Percentiles rank a stretch among this genome's conserved stretches.
Conservation (phyloP, 2,797 vertebrate species). For the Pipistrellus pygmaeus region DNA sequence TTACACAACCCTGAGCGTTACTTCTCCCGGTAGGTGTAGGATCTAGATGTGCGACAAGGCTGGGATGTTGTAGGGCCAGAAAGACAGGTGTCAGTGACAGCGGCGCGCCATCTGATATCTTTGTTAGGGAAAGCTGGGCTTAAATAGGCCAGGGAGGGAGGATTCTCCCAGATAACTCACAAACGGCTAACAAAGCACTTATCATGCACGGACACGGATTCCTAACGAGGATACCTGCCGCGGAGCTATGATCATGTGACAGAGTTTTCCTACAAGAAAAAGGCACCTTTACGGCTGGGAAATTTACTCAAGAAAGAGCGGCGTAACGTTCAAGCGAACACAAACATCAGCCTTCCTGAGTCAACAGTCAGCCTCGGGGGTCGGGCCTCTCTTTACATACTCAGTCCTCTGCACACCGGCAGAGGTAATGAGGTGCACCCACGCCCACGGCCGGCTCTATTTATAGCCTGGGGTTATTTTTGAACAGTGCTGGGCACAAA, state of each 20-base stretch:
- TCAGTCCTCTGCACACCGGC: not conserved
- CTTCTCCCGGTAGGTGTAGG: not conserved
- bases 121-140: not conserved
- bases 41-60: not conserved
- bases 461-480: constrained; percentile 65
- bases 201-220: not conserved
- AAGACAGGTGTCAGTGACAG: not conserved
- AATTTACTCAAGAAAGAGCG: not conserved
- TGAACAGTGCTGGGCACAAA: constrained; percentile 42
- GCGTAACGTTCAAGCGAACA: not conserved
- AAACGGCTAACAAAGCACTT: not conserved
- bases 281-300: not conserved
- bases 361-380: not conserved
- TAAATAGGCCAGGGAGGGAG: not conserved
- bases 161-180: not conserved
- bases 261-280: not conserved
- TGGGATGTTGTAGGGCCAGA: not conserved
- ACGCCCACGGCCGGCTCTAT: not conserved
- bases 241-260: accelerated
- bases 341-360: constrained; percentile 36
- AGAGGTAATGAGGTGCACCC: not conserved
- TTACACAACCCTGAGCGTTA: no score
- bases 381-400: not conserved
- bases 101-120: not conserved
- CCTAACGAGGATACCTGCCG: not conserved